Base-by-base conservation (phyloP, 2,113 vertebrate genomes). In the Parotia lawesii region DNA sequence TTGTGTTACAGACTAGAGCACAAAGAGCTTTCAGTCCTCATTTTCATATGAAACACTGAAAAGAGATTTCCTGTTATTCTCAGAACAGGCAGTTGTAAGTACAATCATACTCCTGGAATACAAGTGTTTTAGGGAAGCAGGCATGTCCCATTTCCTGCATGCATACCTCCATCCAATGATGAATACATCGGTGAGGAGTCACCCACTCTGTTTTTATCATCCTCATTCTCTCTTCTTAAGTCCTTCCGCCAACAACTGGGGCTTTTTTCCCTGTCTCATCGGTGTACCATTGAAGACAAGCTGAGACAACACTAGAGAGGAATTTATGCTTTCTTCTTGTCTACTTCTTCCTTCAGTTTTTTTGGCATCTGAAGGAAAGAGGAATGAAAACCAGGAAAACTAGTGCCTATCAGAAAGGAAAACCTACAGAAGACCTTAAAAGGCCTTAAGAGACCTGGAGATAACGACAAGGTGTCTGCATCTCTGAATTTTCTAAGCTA, bases 131-230 rank as follows among this genome's bases (percentile, higher is more conserved):
- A 80, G 50, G 8, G 31, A 37, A 75, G 54, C 18, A n/a, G 31
- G 11, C 5, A 54, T 12, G 22, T 54, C 22, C 28, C 0, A 0
- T 71, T 66, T 56, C 33, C 16, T 14, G 16, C 2, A 4, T 3
- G 5, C 9, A 7, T 25, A 27, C 5, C 18, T 75, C 9, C 19
- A 51, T 27, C 8, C n/a, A 56, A 23, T 48, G 61, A 56, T 15
- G 18, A 69, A 89, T 72, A n/a, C 17, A 48, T 33, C 28, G 51
- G 16, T 11, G 6, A 5, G 35, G 20, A 56, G 27, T 38, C 44
- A 75, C 17, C 2, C 24, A 40, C 3, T 20, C 13, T 24, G 6
- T 40, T 64, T 10, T 48, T 37, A 35, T 57, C 38, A 66, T 47
- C 10, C 9, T 77, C 15, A 18, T 77, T 74, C 33, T 66, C 13